Percentiles rank a stretch among this genome's conserved stretches.
Conservation (phyloP, 2,797 vertebrate genomes). For the Acanthiza pusilla region DNA sequence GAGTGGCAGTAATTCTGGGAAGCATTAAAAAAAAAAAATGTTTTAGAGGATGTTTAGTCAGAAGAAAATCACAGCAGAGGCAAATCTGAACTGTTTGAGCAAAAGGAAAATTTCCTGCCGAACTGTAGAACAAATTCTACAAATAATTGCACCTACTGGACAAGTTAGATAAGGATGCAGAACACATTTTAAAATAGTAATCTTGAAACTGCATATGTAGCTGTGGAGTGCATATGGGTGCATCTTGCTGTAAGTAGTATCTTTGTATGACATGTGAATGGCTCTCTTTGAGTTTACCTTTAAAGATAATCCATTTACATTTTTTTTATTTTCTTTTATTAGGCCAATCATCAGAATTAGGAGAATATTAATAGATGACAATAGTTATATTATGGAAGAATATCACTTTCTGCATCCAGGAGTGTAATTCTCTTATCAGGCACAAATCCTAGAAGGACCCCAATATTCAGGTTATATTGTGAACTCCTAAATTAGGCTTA, state of each 20-base stretch:
- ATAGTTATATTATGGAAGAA: not conserved
- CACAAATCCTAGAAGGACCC: not conserved
- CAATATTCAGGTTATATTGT: not conserved
- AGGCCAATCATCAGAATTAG: not conserved
- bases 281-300: not conserved
- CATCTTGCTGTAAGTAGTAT: not conserved
- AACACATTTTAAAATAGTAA: constrained; percentile 29
- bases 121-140: constrained; percentile 62
- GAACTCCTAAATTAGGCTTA: not conserved
- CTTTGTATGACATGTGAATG: not conserved
- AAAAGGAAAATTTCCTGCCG: constrained; percentile 51
- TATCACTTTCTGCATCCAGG: not conserved
- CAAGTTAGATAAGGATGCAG: constrained; percentile 56
- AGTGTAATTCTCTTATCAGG: not conserved
- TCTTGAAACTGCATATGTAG: constrained; percentile 41
- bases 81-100: not conserved
- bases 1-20: constrained; percentile 32
- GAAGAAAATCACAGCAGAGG: constrained; percentile 52
- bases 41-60: constrained; percentile 43
- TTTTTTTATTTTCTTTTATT: not conserved
- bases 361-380: not conserved
- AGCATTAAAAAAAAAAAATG: constrained; percentile 35
- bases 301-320: not conserved
- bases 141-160: constrained; percentile 56
- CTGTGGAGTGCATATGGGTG: not conserved